These are phyloP conservation scores for Mesorhabditis sp. DNA, from an alignment of 2,888 invertebrate species.

Conservation along the genomic window DNA sequence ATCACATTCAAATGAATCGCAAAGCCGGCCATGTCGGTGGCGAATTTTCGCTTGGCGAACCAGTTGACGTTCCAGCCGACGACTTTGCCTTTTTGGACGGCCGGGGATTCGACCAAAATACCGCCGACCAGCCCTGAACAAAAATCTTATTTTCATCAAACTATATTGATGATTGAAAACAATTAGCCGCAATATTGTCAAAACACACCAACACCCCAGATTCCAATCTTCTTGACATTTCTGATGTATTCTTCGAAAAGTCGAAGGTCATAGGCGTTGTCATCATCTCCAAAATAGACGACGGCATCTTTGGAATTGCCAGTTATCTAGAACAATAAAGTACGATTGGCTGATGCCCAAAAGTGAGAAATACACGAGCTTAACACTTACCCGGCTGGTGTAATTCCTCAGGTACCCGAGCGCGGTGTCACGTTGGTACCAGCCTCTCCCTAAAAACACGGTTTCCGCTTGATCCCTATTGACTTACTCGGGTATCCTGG, in stretches of 20 bases:
- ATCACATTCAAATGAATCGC: slow-evolving; percentile 34
- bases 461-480: not conserved
- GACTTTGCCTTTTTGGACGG: slow-evolving; percentile 35
- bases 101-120: slow-evolving; percentile 34
- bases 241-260: slow-evolving; percentile 27
- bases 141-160: no score
- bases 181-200: not conserved
- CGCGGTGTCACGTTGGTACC: slow-evolving; percentile 44
- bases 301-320: slow-evolving; percentile 13
- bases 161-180: not conserved
- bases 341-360: no score
- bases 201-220: slow-evolving; percentile 29
- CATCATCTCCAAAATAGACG: slow-evolving; percentile 34
- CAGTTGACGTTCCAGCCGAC: slow-evolving; percentile 39
- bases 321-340: no score
- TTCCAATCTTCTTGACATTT: slow-evolving; percentile 27
- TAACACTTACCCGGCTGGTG: not conserved
- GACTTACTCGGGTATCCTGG: slow-evolving; percentile 34
- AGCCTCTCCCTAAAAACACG: slow-evolving; percentile 33
- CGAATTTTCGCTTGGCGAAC: slow-evolving; percentile 36
- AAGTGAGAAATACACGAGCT: no score
- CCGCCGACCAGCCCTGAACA: slow-evolving; percentile 41
- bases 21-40: slow-evolving; percentile 49
- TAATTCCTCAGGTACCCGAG: slow-evolving; percentile 27
- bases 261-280: slow-evolving; percentile 29